Evolutionary conservation across 1,140 invertebrate species (phyloP).

Genomic region (Littorina saxatilis): DNA sequence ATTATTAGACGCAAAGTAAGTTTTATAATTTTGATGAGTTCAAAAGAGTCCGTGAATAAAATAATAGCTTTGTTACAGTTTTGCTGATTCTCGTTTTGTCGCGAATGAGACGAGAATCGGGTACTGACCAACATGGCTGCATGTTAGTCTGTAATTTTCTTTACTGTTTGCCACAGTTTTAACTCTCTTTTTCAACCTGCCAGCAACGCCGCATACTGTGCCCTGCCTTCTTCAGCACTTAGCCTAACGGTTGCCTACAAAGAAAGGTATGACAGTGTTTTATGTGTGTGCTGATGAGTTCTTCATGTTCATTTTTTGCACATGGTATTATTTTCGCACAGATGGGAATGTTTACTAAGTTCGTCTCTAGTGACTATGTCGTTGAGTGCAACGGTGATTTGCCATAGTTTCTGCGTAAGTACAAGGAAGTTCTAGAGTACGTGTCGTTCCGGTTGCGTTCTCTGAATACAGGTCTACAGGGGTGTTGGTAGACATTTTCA

Average conservation of each 20-base stretch:
- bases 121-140: slow-evolving; percentile 74
- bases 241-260: neutral
- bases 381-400: too few relatives aligned
- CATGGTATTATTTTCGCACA: neutral
- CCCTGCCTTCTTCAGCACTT: slow-evolving; percentile 10
- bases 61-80: neutral
- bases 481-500: too few relatives aligned
- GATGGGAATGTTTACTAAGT: too few relatives aligned
- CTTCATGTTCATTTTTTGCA: neutral
- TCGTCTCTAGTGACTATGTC: too few relatives aligned
- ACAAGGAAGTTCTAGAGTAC: too few relatives aligned
- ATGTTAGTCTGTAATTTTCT: slow-evolving; percentile 76
- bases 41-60: neutral
- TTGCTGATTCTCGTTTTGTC: neutral
- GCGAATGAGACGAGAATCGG: slow-evolving; percentile 38
- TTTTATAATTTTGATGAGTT: neutral
- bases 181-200: slow-evolving; percentile 38
- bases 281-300: neutral
- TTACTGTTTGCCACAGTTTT: slow-evolving; percentile 76
- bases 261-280: slow-evolving; percentile 5
- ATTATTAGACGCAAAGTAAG: too few relatives aligned
- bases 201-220: slow-evolving; percentile 20
- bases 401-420: too few relatives aligned
- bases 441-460: too few relatives aligned
- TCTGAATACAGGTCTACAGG: too few relatives aligned